Conservation (phyloP, 2,797 vertebrate species). For the Threskiornis aethiopicus region DNA sequence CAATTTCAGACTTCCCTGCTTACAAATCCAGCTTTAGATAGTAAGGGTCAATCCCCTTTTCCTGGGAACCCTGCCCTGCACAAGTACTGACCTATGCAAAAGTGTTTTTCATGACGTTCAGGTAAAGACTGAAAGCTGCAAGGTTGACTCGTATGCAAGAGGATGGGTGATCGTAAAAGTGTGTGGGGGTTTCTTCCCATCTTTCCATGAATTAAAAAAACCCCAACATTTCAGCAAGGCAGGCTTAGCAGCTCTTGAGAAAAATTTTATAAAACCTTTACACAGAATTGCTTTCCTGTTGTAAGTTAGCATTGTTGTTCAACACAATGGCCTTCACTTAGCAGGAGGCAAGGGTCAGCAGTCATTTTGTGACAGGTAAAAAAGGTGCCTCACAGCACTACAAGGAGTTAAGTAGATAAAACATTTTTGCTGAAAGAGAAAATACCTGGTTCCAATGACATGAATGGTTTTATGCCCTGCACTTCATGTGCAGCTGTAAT, state of each 20-base stretch:
- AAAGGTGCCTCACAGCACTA: conserved; percentile 12
- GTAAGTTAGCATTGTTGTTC: background rate
- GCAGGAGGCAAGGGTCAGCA: conserved; percentile 21
- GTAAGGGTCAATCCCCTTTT: background rate
- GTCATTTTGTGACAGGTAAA: conserved; percentile 27
- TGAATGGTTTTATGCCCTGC: background rate
- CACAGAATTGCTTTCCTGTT: background rate
- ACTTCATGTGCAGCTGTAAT: background rate
- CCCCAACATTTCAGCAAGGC: background rate
- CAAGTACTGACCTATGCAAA: background rate
- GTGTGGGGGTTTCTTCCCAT: background rate
- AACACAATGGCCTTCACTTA: conserved; percentile 42
- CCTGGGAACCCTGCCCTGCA: background rate
- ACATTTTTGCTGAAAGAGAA: background rate
- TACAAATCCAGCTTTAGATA: background rate
- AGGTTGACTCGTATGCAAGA: background rate
- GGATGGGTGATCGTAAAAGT: background rate
- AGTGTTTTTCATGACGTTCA: background rate
- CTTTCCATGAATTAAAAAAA: background rate
- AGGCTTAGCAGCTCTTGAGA: conserved; percentile 30
- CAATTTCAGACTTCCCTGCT: background rate
- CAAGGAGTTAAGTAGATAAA: conserved; percentile 7
- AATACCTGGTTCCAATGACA: background rate
- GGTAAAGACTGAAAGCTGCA: background rate
- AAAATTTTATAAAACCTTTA: conserved; percentile 30